Conservation (phyloP, 1,140 invertebrate genomes). For the Drosophila punjabiensis region DNA sequence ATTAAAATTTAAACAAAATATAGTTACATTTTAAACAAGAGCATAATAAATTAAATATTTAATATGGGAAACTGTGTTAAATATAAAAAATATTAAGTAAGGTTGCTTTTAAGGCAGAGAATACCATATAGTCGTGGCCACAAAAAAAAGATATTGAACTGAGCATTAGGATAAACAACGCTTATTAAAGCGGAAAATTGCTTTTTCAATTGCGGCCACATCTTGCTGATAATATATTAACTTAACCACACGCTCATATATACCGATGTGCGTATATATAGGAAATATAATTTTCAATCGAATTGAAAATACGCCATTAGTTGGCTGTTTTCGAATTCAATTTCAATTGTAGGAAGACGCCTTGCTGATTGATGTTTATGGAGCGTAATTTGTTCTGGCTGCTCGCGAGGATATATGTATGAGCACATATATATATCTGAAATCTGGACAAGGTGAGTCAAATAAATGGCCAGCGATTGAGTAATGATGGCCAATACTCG, state of each 20-base stretch:
- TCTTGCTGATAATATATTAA: conserved; percentile 40
- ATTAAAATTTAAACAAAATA: neutral
- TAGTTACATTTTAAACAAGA: neutral
- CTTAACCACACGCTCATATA: neutral
- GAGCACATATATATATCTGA: conserved; percentile 16
- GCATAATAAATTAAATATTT: neutral
- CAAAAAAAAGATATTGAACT: neutral
- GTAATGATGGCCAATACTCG: conserved; percentile 28
- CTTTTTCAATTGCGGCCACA: conserved; percentile 33
- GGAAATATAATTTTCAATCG: conserved; percentile 32
- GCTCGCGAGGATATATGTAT: conserved; percentile 21
- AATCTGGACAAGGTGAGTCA: conserved; percentile 38
- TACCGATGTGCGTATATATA: neutral
- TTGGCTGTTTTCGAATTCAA: conserved; percentile 34
- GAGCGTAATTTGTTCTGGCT: conserved; percentile 47
- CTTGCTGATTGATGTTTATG: conserved; percentile 57
- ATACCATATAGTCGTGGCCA: neutral
- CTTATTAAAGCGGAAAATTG: conserved; percentile 26
- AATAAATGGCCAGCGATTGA: conserved; percentile 32
- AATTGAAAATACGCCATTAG: conserved; percentile 57
- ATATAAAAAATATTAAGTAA: neutral
- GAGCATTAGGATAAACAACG: conserved; percentile 7
- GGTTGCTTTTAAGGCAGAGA: neutral
- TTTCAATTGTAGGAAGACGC: conserved; percentile 43
- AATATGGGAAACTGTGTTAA: neutral